Conservation (phyloP, 2,888 invertebrate genomes). For the Parnassius apollo region DNA sequence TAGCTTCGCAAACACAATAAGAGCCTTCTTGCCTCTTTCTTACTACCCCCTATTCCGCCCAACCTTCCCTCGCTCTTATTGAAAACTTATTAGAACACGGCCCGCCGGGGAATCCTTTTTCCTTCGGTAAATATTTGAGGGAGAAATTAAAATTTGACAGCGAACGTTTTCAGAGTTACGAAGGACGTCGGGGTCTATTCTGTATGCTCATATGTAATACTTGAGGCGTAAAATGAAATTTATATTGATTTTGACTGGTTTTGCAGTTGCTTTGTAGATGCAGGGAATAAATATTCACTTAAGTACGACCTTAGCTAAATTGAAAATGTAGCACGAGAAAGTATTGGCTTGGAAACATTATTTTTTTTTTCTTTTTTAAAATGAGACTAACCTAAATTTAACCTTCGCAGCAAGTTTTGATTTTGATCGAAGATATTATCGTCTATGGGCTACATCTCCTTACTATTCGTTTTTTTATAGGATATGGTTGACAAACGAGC, state of each 20-base stretch:
- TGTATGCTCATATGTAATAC: constrained; percentile 75
- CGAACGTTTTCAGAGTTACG: constrained; percentile 63
- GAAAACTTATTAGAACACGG: constrained; percentile 81
- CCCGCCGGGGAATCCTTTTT: constrained; percentile 80
- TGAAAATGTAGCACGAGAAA: constrained; percentile 28
- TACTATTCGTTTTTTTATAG: no score
- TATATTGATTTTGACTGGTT: constrained; percentile 75
- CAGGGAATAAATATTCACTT: constrained; percentile 27
- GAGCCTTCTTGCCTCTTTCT: constrained; percentile 61
- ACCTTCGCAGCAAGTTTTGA: no score
- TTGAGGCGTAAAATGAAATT: constrained; percentile 80
- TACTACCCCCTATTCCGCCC: constrained; percentile 39
- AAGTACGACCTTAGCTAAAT: constrained; percentile 25
- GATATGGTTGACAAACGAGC: no score
- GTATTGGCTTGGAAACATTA: no score
- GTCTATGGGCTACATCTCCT: no score
- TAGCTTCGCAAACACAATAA: constrained; percentile 80
- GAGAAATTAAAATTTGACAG: constrained; percentile 82
- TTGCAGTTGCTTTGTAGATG: constrained; percentile 46
- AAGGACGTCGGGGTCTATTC: constrained; percentile 68
- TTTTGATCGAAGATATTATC: no score
- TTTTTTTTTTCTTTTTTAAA: no score
- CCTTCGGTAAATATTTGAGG: constrained; percentile 81
- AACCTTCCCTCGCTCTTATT: constrained; percentile 66
- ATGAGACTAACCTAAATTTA: no score